phyloP scores from a whole-genome alignment of 2,888 invertebrate species.

The Dryadula phaetusa region DNA sequence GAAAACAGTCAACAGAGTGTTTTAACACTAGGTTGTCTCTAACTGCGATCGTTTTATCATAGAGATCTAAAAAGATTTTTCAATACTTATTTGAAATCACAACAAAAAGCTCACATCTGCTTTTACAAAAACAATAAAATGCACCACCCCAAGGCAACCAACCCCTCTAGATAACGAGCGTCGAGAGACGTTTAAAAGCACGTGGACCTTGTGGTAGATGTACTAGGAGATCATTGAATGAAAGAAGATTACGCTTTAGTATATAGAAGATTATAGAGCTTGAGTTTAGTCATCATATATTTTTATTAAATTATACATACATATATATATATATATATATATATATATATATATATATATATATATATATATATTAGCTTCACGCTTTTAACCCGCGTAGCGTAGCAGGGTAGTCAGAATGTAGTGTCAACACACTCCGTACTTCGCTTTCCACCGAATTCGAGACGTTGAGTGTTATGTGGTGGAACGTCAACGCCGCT shows the following conservation, averaged over 20 bases:
- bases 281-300: background rate
- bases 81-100: constrained; percentile 1
- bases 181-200: constrained; percentile 30
- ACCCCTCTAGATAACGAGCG: background rate
- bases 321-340: too few species aligned
- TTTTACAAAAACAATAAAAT: background rate
- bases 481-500: too few species aligned
- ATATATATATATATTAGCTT: constrained; percentile 1
- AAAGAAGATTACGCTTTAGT: background rate
- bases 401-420: too few species aligned
- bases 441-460: too few species aligned
- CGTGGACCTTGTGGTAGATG: constrained; percentile 30
- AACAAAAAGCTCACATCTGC: background rate
- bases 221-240: constrained; percentile 31
- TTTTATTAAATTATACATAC: background rate
- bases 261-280: background rate
- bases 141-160: background rate
- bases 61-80: too few species aligned
- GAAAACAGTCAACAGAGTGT: too few species aligned
- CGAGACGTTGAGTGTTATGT: too few species aligned
- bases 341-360: constrained; percentile 1
- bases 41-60: too few species aligned
- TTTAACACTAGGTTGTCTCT: too few species aligned
- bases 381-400: too few species aligned
- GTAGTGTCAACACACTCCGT: too few species aligned